These are phyloP conservation scores for Melitaea cinxia DNA, from an alignment of 1,140 invertebrate species.

Conservation along the genomic window DNA sequence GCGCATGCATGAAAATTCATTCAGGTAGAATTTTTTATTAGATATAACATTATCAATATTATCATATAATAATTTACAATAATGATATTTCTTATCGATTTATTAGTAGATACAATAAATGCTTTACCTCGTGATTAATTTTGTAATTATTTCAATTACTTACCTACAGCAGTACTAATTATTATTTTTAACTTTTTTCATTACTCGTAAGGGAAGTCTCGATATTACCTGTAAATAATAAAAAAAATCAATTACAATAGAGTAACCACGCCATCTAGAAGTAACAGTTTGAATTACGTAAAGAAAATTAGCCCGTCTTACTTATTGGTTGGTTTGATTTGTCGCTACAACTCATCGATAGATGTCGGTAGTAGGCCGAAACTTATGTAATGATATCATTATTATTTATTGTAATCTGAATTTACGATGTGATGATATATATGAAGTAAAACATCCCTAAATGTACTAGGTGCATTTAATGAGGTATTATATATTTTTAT, in stretches of 20 bases:
- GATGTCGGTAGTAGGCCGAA: background rate
- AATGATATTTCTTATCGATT: constrained; percentile 1
- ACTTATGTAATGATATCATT: too few relatives aligned
- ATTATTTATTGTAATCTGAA: too few relatives aligned
- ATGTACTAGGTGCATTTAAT: too few relatives aligned
- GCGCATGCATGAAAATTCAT: background rate
- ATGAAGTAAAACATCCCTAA: too few relatives aligned
- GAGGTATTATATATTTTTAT: background rate
- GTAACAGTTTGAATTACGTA: background rate
- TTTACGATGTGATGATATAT: too few relatives aligned
- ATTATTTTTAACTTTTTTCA: background rate
- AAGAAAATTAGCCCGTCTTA: background rate
- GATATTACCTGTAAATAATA: constrained; percentile 1
- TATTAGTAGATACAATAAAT: too few relatives aligned
- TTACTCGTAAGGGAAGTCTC: background rate
- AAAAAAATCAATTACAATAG: background rate
- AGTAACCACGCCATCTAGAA: background rate
- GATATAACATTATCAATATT: constrained; percentile 1
- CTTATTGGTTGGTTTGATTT: background rate
- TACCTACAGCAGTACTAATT: background rate
- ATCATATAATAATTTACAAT: background rate
- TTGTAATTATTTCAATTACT: background rate
- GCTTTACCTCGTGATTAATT: too few relatives aligned
- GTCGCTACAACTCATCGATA: background rate
- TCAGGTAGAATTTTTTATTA: background rate